A percentile compares a stretch with the other conserved stretches of the same genome.
Evolutionary conservation across 2,113 vertebrate species (phyloP).

Genomic region (Oncorhynchus keta): DNA sequence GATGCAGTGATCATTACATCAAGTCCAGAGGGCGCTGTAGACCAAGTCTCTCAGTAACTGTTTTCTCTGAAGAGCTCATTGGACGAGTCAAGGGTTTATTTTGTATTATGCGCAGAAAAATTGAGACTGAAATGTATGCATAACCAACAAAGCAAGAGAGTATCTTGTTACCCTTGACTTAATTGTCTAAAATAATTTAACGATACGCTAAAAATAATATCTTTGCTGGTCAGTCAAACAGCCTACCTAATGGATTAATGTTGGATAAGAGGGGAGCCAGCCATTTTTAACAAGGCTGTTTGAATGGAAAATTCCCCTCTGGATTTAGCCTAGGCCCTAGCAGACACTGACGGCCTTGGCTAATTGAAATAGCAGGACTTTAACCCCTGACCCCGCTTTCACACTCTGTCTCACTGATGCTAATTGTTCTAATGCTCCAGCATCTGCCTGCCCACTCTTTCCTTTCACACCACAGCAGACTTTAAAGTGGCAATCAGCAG

Average conservation of each 20-base stretch:
- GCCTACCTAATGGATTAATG: too few relatives aligned
- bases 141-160: too few relatives aligned
- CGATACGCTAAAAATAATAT: too few relatives aligned
- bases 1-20: background rate
- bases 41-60: background rate
- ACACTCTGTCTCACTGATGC: constrained; percentile 25
- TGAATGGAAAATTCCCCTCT: background rate
- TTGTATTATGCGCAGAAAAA: too few relatives aligned
- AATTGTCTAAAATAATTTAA: too few relatives aligned
- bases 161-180: too few relatives aligned
- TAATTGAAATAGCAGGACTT: constrained; percentile 27
- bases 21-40: constrained; percentile 40
- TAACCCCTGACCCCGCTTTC: constrained; percentile 34
- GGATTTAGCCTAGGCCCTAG: background rate
- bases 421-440: constrained; percentile 18
- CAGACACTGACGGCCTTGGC: background rate
- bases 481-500: background rate
- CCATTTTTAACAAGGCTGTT: background rate
- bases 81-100: too few relatives aligned
- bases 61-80: too few relatives aligned
- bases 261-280: background rate
- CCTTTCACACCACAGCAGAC: background rate
- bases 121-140: too few relatives aligned
- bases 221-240: too few relatives aligned
- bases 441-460: background rate